Percentiles rank a stretch among this genome's conserved stretches.
Evolutionary conservation across 1,140 invertebrate genomes (phyloP).

Genomic region (Pissodes strobi): DNA sequence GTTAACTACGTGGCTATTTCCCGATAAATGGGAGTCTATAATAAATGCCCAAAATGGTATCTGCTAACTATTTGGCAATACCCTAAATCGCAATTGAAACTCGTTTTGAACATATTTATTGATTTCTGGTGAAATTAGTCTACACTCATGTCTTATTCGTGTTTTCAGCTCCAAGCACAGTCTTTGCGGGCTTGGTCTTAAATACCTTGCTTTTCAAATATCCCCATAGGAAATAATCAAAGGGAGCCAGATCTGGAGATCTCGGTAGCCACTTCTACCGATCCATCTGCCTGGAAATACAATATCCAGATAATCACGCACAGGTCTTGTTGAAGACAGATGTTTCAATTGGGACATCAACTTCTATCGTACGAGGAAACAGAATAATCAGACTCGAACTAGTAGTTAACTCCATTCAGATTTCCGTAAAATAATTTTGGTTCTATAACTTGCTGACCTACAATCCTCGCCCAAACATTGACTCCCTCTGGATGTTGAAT

Average conservation of each 20-base stretch:
- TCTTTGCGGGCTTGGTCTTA: not conserved
- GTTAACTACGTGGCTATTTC: too few relatives aligned
- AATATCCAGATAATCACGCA: too few relatives aligned
- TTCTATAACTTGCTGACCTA: too few relatives aligned
- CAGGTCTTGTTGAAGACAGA: not conserved
- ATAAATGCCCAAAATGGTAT: constrained; percentile 1
- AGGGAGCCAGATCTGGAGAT: not conserved
- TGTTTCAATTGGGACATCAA: not conserved
- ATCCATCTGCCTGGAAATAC: not conserved
- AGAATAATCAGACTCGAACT: not conserved
- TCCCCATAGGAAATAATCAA: too few relatives aligned
- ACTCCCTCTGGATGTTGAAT: constrained; percentile 28
- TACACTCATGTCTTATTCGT: too few relatives aligned
- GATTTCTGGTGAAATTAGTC: constrained; percentile 10
- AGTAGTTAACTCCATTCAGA: too few relatives aligned
- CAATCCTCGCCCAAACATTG: constrained; percentile 27
- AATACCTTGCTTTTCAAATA: not conserved
- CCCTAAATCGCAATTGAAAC: not conserved
- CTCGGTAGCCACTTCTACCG: not conserved
- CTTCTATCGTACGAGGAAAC: not conserved
- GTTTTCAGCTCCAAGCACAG: not conserved
- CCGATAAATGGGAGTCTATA: too few relatives aligned
- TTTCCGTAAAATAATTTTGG: too few relatives aligned
- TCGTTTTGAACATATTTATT: constrained; percentile 12
- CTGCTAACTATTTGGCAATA: not conserved